Base-by-base conservation (phyloP, 1,140 invertebrate species). In the Zaprionus africanus region DNA sequence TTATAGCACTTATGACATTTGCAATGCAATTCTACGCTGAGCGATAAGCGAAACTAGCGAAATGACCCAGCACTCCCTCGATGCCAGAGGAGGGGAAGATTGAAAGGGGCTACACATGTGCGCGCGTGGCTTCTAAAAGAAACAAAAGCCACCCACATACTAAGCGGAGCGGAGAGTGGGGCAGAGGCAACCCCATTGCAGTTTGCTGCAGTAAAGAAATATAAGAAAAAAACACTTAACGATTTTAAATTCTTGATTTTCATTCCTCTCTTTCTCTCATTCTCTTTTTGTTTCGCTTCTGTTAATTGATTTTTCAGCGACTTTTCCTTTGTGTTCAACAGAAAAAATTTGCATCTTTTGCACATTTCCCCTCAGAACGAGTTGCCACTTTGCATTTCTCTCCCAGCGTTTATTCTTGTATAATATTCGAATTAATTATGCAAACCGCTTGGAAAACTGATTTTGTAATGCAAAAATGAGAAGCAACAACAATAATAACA, bases 91-190 rank as follows among this genome's bases (percentile, higher is more conserved):
- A 43, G 26, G 46, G n/a, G 22, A 1, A 4, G 1, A n/a, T 31
- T 3, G 34, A 15, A 15, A 51, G 43, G 24, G 43, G n/a, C 1
- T 41, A 36, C 43, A 79, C 76, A 79, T 77, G 65, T 62, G 72
- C 65, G 77, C 83, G 66, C 83, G 83, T 86, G 80, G 83, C 83
- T 63, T 65, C 79, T 83, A 86, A 86, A 87, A 63, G 58, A 86
- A 86, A 87, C 77, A 86, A 57, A 77, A 74, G 61, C 73, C 80
- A 73, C 83, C 66, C 70, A 66, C 72, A 72, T 58, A 19, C 22
- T 34, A 24, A 43, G 15, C 24, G 11, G 28, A 43, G 15, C 24
- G 11, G n/a, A 28, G 11, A 5, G 3, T 17, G 28, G 60, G 9
- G 17, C 1, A 17, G 24, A 56, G 9, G 17, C 1, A 19, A 17